phyloP scores from a whole-genome alignment of 2,888 invertebrate genomes.

The Eupithecia dodoneata region DNA sequence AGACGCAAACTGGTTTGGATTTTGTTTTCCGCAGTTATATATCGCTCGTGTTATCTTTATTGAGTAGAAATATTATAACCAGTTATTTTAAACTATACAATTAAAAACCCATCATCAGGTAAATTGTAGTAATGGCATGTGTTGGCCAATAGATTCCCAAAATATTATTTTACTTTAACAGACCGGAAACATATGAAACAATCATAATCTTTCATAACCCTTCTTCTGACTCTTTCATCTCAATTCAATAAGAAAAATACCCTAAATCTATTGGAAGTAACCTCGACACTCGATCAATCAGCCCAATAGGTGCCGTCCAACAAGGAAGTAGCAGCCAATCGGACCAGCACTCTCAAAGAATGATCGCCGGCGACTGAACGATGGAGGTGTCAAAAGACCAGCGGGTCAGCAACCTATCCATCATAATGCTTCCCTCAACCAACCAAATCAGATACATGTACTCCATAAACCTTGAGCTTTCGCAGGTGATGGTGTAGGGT shows the following conservation, averaged over 20 bases:
- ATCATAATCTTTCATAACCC: background rate
- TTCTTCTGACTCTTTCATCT: conserved; percentile 1
- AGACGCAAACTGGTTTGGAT: background rate
- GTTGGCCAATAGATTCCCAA: background rate
- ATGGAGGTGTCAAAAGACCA: conserved; percentile 78
- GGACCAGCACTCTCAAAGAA: conserved; percentile 72
- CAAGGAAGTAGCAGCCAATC: conserved; percentile 73
- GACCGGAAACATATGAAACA: background rate
- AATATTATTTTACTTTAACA: background rate
- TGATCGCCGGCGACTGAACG: conserved; percentile 78
- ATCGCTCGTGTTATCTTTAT: background rate
- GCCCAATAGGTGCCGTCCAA: conserved; percentile 36
- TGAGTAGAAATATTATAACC: background rate
- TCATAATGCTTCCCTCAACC: conserved; percentile 67
- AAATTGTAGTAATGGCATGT: background rate
- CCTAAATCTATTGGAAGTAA: conserved; percentile 8
- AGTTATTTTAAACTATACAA: background rate
- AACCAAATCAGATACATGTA: conserved; percentile 49
- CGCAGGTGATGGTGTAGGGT: conserved; percentile 38
- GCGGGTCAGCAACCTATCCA: conserved; percentile 75
- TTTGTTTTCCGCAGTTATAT: background rate
- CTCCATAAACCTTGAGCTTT: conserved; percentile 9
- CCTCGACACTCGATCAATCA: conserved; percentile 36
- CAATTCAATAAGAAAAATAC: conserved; percentile 7
- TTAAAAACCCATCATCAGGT: background rate